Base-by-base conservation (phyloP, 2,113 vertebrate genomes). In the Prietella phreatophila region DNA sequence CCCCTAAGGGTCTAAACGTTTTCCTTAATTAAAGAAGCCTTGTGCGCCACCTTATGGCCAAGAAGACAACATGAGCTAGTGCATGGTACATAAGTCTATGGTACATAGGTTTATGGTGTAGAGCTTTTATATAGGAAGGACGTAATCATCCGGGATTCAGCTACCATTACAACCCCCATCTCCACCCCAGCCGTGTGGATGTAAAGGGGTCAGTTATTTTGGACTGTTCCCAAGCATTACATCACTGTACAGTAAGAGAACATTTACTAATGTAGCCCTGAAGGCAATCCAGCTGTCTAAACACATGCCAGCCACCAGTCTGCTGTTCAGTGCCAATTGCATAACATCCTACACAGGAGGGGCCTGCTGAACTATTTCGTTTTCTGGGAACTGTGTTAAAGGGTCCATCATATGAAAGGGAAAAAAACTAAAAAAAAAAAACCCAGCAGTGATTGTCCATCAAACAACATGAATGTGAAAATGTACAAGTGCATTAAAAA, bases 161-260 rank as follows among this genome's bases (percentile, higher is more conserved):
- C 53, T 53, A 20, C 39, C 82, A 47, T 83, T 67, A 65, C 56
- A 8, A 14, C 56, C 47, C 47, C 47, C 27, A 53, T 30, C 83
- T 42, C 30, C 36, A 50, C n/a, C 69, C 47, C 47, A 50, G 47
- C 22, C 22, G 13, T 76, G 71, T 79, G 47, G 30, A 76, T 80
- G 82, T 78, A 50, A 84, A 85, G 47, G 36, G 67, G 73, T 79
- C 67, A 22, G 65, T 90, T 89, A 88, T 83, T 91, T 85, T 27
- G 60, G 82, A 90, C 87, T 82, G 83, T 83, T 93, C 91, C 92
- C 94, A 95, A 94, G 94, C 94, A 94, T 95, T 88, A 94, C 93
- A 84, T 95, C 93, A 95, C 88, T 92, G 93, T 94, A 94, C 94
- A 94, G 94, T 93, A 93, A 92, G 91, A 91, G 90, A 94, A 93